Conservation (phyloP, 2,888 invertebrate genomes). For the Beris morrisii region DNA sequence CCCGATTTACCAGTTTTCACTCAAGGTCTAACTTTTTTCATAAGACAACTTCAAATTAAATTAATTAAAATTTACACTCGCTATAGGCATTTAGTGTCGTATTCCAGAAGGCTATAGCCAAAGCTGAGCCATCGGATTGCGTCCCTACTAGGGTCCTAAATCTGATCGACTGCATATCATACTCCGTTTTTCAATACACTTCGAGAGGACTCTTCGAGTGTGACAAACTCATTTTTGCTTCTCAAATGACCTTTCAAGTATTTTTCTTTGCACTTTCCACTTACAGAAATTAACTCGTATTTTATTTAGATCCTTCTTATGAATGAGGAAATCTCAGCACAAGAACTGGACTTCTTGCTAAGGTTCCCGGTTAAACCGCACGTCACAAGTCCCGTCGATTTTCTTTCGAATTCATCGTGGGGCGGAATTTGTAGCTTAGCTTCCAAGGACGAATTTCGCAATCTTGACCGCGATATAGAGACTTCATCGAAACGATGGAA, state of each 20-base stretch:
- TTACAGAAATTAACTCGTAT: constrained; percentile 1
- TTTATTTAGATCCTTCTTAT: constrained; percentile 74
- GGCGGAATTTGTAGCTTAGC: constrained; percentile 92
- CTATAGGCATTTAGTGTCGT: constrained; percentile 92
- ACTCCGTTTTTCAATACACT: constrained; percentile 93
- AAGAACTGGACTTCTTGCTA: constrained; percentile 88
- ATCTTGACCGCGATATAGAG: constrained; percentile 93
- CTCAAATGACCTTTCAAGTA: constrained; percentile 95
- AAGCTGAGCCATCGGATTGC: constrained; percentile 79
- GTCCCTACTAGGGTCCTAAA: constrained; percentile 79
- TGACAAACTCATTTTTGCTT: constrained; percentile 93
- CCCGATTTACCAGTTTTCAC: constrained; percentile 95
- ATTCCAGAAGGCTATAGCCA: constrained; percentile 92
- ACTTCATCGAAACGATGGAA: constrained; percentile 97
- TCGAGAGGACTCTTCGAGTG: constrained; percentile 92
- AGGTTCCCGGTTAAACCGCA: constrained; percentile 91
- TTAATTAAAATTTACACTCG: neutral
- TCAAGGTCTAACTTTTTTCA: constrained; percentile 67
- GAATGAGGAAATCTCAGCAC: constrained; percentile 81
- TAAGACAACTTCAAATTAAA: neutral
- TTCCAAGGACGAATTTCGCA: constrained; percentile 86
- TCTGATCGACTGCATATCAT: constrained; percentile 92
- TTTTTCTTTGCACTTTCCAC: constrained; percentile 33
- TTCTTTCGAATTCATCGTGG: constrained; percentile 90
- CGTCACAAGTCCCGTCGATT: constrained; percentile 92